phyloP scores from a whole-genome alignment of 1,140 invertebrate species.

The Lepidurus arcticus region DNA sequence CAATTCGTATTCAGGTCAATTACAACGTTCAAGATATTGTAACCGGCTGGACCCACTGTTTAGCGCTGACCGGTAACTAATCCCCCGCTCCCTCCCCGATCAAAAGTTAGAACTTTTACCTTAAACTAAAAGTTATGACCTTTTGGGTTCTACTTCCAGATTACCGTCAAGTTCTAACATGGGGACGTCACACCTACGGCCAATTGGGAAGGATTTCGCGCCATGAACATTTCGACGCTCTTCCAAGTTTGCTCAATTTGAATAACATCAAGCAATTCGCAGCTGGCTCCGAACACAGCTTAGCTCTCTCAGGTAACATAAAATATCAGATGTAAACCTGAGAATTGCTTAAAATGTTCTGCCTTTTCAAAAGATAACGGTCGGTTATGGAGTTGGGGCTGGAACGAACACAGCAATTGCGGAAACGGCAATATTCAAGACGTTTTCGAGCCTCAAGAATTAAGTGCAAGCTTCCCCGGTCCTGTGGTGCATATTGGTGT shows the following conservation, averaged over 20 bases:
- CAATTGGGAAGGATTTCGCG: slow-evolving; percentile 53
- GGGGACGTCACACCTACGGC: slow-evolving; percentile 76
- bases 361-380: slow-evolving; percentile 50
- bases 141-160: slow-evolving; percentile 36
- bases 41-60: slow-evolving; percentile 69
- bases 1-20: slow-evolving; percentile 41
- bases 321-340: neutral
- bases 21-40: slow-evolving; percentile 39
- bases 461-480: slow-evolving; percentile 43
- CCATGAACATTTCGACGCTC: slow-evolving; percentile 24
- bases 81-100: neutral
- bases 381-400: slow-evolving; percentile 71
- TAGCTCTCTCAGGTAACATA: slow-evolving; percentile 51
- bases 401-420: slow-evolving; percentile 86
- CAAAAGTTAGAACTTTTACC: neutral
- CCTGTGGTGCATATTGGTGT: slow-evolving; percentile 46
- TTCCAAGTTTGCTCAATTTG: slow-evolving; percentile 32
- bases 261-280: slow-evolving; percentile 36
- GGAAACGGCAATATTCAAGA: slow-evolving; percentile 61
- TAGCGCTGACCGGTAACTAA: slow-evolving; percentile 50
- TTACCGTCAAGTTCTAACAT: slow-evolving; percentile 56
- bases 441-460: slow-evolving; percentile 47
- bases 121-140: neutral
- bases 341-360: neutral
- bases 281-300: slow-evolving; percentile 71